phyloP scores from a whole-genome alignment of 2,888 invertebrate species.

The Electrophaes corylata region DNA sequence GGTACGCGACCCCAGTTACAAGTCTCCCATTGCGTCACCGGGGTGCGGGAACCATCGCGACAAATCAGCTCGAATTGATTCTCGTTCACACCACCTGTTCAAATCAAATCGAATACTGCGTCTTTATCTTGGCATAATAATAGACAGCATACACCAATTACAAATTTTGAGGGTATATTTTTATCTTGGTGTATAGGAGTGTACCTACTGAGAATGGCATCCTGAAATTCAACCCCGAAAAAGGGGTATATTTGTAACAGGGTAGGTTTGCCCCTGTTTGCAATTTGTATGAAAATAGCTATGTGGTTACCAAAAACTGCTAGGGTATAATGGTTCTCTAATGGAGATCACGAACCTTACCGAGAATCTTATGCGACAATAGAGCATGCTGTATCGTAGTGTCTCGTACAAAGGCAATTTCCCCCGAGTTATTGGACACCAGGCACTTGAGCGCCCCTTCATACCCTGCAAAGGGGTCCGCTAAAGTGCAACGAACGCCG shows the following conservation, averaged over 20 bases:
- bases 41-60: slow-evolving; percentile 88
- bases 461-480: slow-evolving; percentile 96
- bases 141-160: too few relatives aligned
- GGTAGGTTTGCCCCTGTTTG: too few relatives aligned
- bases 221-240: too few relatives aligned
- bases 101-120: background rate
- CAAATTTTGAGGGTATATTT: too few relatives aligned
- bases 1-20: slow-evolving; percentile 96
- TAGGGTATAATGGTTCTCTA: too few relatives aligned
- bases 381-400: slow-evolving; percentile 91
- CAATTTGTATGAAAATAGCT: too few relatives aligned
- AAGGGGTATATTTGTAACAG: too few relatives aligned
- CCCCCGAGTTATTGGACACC: slow-evolving; percentile 88
- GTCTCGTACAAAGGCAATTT: slow-evolving; percentile 95
- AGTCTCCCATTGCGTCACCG: slow-evolving; percentile 86
- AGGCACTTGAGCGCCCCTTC: slow-evolving; percentile 96
- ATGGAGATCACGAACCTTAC: slow-evolving; percentile 50
- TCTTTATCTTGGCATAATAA: too few relatives aligned
- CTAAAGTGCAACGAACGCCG: slow-evolving; percentile 91
- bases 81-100: slow-evolving; percentile 85
- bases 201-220: too few relatives aligned
- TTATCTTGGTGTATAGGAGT: too few relatives aligned
- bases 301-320: too few relatives aligned
- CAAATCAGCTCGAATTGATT: slow-evolving; percentile 92
- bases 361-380: slow-evolving; percentile 76